A percentile compares a stretch with the other conserved stretches of the same genome.
Conservation (phyloP, 2,113 vertebrate species). For the Neofelis nebulosa region DNA sequence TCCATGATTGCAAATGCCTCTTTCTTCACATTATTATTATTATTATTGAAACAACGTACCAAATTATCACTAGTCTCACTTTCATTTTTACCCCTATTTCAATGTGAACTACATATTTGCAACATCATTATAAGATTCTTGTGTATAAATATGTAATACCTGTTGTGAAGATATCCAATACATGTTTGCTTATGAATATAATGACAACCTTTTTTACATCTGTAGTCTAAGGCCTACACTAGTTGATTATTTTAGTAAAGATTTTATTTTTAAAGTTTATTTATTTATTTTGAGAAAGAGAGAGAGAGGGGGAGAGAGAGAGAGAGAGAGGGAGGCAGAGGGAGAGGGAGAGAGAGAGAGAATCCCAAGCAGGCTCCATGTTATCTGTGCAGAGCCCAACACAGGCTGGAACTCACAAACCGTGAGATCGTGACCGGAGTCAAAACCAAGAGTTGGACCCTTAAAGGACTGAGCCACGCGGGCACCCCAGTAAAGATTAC, state of each 20-base stretch:
- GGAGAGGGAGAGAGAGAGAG: too few relatives aligned
- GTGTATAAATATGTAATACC: background rate
- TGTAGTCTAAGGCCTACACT: background rate
- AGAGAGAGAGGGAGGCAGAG: accelerated
- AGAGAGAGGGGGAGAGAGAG: too few relatives aligned
- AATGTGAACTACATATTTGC: background rate
- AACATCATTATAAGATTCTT: slow-evolving; percentile 5
- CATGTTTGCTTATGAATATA: background rate
- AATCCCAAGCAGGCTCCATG: too few relatives aligned
- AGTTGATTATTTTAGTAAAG: background rate
- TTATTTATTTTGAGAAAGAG: too few relatives aligned
- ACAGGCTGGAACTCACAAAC: too few relatives aligned
- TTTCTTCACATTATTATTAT: background rate
- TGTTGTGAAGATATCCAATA: background rate
- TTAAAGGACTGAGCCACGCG: too few relatives aligned
- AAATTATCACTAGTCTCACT: background rate
- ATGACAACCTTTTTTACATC: background rate
- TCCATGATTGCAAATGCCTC: background rate
- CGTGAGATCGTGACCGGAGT: too few relatives aligned
- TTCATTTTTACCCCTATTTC: background rate
- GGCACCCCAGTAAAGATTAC: background rate
- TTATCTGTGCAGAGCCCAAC: too few relatives aligned
- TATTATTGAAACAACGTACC: background rate
- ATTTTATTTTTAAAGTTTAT: too few relatives aligned
- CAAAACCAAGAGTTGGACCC: too few relatives aligned